Percentiles rank a stretch among this genome's conserved stretches.
These are phyloP conservation scores for Morbakka virulenta DNA, from an alignment of 30 jellyfish, hydroid and myxozoan species.

Conservation along the genomic window DNA sequence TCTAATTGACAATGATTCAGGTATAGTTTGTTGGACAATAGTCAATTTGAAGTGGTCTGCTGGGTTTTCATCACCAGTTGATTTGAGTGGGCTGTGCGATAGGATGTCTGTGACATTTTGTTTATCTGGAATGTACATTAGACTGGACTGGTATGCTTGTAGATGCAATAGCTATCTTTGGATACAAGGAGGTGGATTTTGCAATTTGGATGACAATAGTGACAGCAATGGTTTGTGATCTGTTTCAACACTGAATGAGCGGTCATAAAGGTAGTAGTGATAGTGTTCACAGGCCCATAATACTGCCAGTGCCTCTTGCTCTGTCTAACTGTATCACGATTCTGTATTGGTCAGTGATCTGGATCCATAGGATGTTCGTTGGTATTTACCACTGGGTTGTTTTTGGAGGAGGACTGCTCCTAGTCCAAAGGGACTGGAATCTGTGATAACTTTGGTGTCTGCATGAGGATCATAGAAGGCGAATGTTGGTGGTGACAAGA, in stretches of 20 bases:
- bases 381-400: conserved; percentile 9
- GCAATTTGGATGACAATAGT: too few relatives aligned
- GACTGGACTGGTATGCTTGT: conserved; percentile 18
- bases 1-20: conserved; percentile 19
- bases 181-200: too few relatives aligned
- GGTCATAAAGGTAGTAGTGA: conserved; percentile 23
- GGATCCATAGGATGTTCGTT: conserved; percentile 13
- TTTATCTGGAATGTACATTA: conserved; percentile 40
- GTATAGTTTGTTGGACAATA: not conserved
- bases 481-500: too few relatives aligned
- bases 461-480: conserved; percentile 26
- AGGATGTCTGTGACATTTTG: conserved; percentile 36
- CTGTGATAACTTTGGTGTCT: conserved; percentile 20
- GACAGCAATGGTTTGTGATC: conserved; percentile 60
- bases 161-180: conserved; percentile 3
- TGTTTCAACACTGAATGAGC: conserved; percentile 14
- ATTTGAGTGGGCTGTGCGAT: conserved; percentile 31
- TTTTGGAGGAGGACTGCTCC: conserved; percentile 44
- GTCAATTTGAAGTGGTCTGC: conserved; percentile 4
- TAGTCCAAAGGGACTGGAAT: conserved; percentile 47
- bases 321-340: conserved; percentile 34
- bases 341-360: conserved; percentile 23
- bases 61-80: conserved; percentile 25
- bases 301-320: conserved; percentile 42
- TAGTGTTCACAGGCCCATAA: conserved; percentile 27